A percentile compares a stretch with the other conserved stretches of the same genome.
Evolutionary conservation across 2,888 invertebrate species (phyloP).

Genomic region (Drosophila affinis): DNA sequence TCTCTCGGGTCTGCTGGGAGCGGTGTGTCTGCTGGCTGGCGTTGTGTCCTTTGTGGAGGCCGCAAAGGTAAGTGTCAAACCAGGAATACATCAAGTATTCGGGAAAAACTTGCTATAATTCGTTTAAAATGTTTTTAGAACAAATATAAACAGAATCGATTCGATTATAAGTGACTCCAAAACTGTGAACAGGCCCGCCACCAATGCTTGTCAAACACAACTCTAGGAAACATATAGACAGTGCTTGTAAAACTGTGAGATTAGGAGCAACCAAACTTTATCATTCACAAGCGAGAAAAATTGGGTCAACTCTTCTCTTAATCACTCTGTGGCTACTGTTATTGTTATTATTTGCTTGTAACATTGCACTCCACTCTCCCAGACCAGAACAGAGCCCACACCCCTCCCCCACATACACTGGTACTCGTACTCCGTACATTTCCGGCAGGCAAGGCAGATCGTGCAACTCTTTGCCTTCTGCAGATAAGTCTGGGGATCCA

Average conservation of each 20-base stretch:
- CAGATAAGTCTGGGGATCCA: slow-evolving; percentile 11
- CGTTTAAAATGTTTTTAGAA: neutral
- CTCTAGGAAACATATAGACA: neutral
- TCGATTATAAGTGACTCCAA: slow-evolving; percentile 1
- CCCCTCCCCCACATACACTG: neutral
- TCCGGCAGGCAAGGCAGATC: slow-evolving; percentile 50
- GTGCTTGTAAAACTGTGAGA: slow-evolving; percentile 27
- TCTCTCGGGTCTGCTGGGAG: slow-evolving; percentile 82
- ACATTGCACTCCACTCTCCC: slow-evolving; percentile 17
- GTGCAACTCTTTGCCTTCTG: slow-evolving; percentile 45
- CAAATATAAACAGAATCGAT: neutral
- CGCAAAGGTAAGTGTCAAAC: slow-evolving; percentile 79
- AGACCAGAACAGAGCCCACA: neutral
- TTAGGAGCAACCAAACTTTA: slow-evolving; percentile 6
- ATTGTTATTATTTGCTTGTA: slow-evolving; percentile 44
- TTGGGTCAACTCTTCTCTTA: slow-evolving; percentile 60
- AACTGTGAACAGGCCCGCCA: neutral
- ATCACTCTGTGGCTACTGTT: slow-evolving; percentile 17
- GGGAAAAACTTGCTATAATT: neutral
- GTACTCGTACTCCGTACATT: slow-evolving; percentile 42
- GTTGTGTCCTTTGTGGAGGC: slow-evolving; percentile 76
- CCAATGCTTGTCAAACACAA: neutral
- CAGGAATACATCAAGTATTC: neutral
- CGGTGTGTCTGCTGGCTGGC: slow-evolving; percentile 72
- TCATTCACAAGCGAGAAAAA: slow-evolving; percentile 36